Percentiles rank a stretch among this genome's conserved stretches.
Evolutionary conservation across 2,113 vertebrate species (phyloP).

Genomic region (Mixornis gularis): DNA sequence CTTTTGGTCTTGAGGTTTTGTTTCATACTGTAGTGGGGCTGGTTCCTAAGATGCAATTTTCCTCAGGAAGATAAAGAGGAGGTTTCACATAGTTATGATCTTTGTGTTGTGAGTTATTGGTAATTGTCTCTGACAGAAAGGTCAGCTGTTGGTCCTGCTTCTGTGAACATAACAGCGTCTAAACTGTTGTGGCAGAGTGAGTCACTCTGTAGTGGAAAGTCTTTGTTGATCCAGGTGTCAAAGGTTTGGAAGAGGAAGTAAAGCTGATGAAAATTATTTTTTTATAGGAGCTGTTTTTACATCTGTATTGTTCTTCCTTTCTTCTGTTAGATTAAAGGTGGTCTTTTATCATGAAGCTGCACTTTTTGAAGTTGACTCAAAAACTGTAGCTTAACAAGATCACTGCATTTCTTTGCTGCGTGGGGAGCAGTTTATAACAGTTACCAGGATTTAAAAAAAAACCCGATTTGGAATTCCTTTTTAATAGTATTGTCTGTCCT

Average conservation of each 20-base stretch:
- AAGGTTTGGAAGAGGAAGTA: not conserved
- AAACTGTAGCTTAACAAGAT: not conserved
- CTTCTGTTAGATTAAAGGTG: not conserved
- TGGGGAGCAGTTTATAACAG: not conserved
- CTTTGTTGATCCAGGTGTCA: conserved; percentile 24
- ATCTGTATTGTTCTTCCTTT: not conserved
- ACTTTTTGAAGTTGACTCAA: not conserved
- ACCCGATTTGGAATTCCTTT: not conserved
- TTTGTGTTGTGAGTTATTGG: not conserved
- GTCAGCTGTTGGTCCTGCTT: not conserved
- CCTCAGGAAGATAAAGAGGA: not conserved
- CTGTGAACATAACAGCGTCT: not conserved
- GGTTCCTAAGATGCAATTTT: not conserved
- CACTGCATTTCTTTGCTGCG: not conserved
- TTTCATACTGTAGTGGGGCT: not conserved
- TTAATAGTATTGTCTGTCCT: not conserved
- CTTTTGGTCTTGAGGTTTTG: not conserved
- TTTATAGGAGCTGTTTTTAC: not conserved
- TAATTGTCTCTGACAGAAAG: not conserved
- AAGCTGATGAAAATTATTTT: not conserved
- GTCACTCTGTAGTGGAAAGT: not conserved
- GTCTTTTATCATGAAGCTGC: not conserved
- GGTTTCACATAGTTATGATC: not conserved
- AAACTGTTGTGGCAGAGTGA: not conserved
- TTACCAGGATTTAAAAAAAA: not conserved